phyloP scores from a whole-genome alignment of 2,888 invertebrate genomes.

The Parnassius smintheus region DNA sequence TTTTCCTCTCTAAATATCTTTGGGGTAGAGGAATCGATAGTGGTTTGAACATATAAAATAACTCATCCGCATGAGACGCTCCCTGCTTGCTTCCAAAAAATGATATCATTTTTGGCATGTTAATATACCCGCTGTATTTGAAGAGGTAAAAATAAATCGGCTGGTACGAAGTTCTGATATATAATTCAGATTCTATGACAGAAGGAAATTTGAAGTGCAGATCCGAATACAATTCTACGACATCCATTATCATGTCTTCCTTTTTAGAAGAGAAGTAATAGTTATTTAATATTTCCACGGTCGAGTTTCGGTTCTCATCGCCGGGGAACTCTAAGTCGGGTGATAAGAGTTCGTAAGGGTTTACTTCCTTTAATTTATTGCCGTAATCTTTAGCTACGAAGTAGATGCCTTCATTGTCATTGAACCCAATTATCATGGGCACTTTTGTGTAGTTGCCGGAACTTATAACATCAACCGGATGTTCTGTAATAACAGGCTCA shows the following conservation, averaged over 20 bases:
- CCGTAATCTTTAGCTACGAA: slow-evolving; percentile 66
- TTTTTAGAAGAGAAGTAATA: slow-evolving; percentile 58
- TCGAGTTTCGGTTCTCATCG: slow-evolving; percentile 52
- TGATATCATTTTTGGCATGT: slow-evolving; percentile 66
- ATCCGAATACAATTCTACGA: slow-evolving; percentile 69
- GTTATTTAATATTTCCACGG: slow-evolving; percentile 46
- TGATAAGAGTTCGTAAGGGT: slow-evolving; percentile 49
- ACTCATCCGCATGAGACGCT: slow-evolving; percentile 70
- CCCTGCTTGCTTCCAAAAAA: slow-evolving; percentile 51
- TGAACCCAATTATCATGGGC: slow-evolving; percentile 71
- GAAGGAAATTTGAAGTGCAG: slow-evolving; percentile 66
- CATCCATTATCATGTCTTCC: slow-evolving; percentile 65
- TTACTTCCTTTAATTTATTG: slow-evolving; percentile 47
- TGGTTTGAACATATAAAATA: slow-evolving; percentile 71
- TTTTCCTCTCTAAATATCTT: slow-evolving; percentile 52
- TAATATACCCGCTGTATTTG: slow-evolving; percentile 62
- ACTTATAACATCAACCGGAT: slow-evolving; percentile 56
- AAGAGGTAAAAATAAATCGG: slow-evolving; percentile 70
- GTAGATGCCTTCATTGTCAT: slow-evolving; percentile 68
- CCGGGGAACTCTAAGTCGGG: slow-evolving; percentile 59
- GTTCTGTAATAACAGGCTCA: slow-evolving; percentile 56
- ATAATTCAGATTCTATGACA: slow-evolving; percentile 61
- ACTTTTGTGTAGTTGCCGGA: slow-evolving; percentile 67
- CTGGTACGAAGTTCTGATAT: slow-evolving; percentile 53
- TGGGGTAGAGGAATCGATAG: slow-evolving; percentile 61